Evolutionary conservation across 2,797 vertebrate genomes (phyloP).

Genomic region (Varecia variegata): DNA sequence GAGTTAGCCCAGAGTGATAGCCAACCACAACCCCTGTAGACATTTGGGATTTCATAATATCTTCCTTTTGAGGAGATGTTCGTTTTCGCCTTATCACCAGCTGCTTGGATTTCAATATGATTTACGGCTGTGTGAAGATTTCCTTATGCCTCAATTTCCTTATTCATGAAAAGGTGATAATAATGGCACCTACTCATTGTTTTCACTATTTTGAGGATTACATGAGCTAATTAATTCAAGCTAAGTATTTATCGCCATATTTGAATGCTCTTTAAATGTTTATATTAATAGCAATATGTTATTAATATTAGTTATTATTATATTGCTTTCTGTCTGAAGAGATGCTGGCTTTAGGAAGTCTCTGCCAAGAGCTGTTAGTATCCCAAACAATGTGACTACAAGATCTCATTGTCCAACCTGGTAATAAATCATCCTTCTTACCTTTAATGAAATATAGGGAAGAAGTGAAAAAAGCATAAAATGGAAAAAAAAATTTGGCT

Average conservation of each 20-base stretch:
- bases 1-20: background rate
- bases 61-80: background rate
- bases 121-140: background rate
- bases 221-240: background rate
- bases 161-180: background rate
- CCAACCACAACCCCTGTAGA: background rate
- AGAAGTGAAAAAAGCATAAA: background rate
- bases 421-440: background rate
- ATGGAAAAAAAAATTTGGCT: background rate
- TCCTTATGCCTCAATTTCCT: background rate
- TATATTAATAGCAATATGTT: background rate
- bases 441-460: background rate
- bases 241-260: background rate
- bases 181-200: background rate
- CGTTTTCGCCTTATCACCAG: background rate
- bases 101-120: background rate
- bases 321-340: background rate
- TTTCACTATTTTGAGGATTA: background rate
- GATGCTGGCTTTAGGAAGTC: background rate
- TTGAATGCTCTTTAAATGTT: background rate
- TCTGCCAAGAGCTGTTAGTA: background rate
- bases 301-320: background rate
- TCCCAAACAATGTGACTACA: background rate
- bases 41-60: background rate
- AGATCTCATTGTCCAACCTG: background rate